Evolutionary conservation across 2,113 vertebrate genomes (phyloP).

Genomic region (Gavia stellata): DNA sequence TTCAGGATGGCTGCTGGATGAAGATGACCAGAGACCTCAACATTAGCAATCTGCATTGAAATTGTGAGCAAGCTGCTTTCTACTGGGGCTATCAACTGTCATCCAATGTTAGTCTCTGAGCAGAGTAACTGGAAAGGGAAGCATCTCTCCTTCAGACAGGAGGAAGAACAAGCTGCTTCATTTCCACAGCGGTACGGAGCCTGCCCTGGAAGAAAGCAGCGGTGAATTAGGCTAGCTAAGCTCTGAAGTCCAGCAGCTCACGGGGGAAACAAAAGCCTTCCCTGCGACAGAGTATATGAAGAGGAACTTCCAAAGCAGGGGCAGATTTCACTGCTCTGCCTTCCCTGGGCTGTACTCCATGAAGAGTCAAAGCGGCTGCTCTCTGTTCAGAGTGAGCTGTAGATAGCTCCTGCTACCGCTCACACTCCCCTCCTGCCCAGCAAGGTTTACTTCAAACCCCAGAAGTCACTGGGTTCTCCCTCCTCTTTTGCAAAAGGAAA

Average conservation of each 20-base stretch:
- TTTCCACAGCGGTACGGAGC: neutral
- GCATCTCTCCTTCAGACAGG: neutral
- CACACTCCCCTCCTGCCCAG: neutral
- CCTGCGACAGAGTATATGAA: neutral
- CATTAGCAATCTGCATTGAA: neutral
- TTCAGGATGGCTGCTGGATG: neutral
- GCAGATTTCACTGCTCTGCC: neutral
- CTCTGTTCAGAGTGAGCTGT: neutral
- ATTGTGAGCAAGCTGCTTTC: neutral
- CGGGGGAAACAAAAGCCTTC: neutral
- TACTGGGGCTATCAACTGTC: neutral
- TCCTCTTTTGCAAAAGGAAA: neutral
- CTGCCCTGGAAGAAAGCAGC: neutral
- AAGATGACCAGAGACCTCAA: neutral
- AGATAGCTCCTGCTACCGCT: neutral
- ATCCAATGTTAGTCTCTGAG: neutral
- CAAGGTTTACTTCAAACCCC: neutral
- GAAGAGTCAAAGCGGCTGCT: neutral
- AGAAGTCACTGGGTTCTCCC: neutral
- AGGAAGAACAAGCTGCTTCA: neutral
- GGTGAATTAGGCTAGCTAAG: neutral
- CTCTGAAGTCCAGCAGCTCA: neutral
- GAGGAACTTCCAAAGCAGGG: neutral
- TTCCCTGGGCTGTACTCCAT: neutral
- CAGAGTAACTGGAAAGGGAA: neutral